Percentiles rank a stretch among this genome's conserved stretches.
Evolutionary conservation across 2,113 vertebrate species (phyloP).

Genomic region (Podiceps cristatus): DNA sequence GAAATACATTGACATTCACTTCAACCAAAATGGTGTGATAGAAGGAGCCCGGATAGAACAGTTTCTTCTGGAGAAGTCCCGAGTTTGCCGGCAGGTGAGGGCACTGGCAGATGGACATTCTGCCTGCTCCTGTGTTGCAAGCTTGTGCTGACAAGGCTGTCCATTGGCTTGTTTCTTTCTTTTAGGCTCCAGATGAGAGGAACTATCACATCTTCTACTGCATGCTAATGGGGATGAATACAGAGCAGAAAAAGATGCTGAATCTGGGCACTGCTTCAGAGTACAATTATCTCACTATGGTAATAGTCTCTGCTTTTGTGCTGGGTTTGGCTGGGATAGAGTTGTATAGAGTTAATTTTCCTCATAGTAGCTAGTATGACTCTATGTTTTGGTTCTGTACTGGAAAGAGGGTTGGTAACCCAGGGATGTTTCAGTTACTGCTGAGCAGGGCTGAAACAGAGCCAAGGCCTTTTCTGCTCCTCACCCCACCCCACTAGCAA

Average conservation of each 20-base stretch:
- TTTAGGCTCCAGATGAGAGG: conserved; percentile 89
- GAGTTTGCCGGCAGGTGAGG: conserved; percentile 93
- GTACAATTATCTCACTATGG: conserved; percentile 92
- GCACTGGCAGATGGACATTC: background rate
- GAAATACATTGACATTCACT: conserved; percentile 94
- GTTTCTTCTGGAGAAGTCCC: conserved; percentile 96
- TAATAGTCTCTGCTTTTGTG: conserved; percentile 47
- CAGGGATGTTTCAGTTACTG: too few relatives aligned
- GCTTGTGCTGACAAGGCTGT: background rate
- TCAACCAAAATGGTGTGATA: conserved; percentile 86
- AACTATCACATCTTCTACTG: conserved; percentile 98
- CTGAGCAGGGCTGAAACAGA: too few relatives aligned
- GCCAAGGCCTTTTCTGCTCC: too few relatives aligned
- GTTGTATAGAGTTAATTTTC: too few relatives aligned
- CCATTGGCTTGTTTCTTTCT: background rate
- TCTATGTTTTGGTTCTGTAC: too few relatives aligned
- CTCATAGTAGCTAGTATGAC: too few relatives aligned
- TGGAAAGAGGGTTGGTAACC: too few relatives aligned
- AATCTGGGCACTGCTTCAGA: conserved; percentile 85
- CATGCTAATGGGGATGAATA: conserved; percentile 92
- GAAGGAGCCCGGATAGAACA: conserved; percentile 92
- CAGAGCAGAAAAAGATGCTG: conserved; percentile 90
- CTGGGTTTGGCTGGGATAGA: too few relatives aligned
- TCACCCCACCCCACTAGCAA: too few relatives aligned
- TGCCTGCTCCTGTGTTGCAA: background rate